phyloP scores from a whole-genome alignment of 2,888 invertebrate species.

The Cerceris ruficornis region DNA sequence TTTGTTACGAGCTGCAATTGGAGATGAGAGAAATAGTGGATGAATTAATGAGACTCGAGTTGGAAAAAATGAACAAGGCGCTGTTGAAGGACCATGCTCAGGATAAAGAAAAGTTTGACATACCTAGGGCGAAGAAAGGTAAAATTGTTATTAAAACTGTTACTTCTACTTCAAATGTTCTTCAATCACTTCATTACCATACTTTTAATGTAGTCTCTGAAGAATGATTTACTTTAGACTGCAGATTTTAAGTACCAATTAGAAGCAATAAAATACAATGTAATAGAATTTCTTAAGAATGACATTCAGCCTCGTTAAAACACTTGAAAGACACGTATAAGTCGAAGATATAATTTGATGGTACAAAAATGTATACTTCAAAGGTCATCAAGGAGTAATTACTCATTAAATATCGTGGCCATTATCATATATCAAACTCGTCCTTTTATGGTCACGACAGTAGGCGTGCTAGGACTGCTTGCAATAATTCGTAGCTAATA shows the following conservation, averaged over 20 bases:
- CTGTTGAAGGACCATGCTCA: constrained; percentile 81
- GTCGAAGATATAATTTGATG: neutral
- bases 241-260: neutral
- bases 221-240: neutral
- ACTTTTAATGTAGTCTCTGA: no score
- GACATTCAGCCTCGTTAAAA: neutral
- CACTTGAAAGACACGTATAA: neutral
- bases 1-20: constrained; percentile 85
- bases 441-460: constrained; percentile 3
- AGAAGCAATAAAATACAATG: neutral
- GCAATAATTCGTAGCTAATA: constrained; percentile 2
- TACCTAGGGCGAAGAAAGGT: constrained; percentile 40
- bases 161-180: neutral
- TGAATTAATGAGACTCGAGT: constrained; percentile 85
- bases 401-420: constrained; percentile 8
- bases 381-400: constrained; percentile 12
- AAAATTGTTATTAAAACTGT: neutral
- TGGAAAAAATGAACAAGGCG: constrained; percentile 83
- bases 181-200: neutral
- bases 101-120: constrained; percentile 14
- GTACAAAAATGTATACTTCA: neutral
- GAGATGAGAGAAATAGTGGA: constrained; percentile 88
- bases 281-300: neutral
- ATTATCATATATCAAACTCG: constrained; percentile 12
- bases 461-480: constrained; percentile 1